Base-by-base conservation (phyloP, 2,113 vertebrate genomes). In the Mohoua ochrocephala region DNA sequence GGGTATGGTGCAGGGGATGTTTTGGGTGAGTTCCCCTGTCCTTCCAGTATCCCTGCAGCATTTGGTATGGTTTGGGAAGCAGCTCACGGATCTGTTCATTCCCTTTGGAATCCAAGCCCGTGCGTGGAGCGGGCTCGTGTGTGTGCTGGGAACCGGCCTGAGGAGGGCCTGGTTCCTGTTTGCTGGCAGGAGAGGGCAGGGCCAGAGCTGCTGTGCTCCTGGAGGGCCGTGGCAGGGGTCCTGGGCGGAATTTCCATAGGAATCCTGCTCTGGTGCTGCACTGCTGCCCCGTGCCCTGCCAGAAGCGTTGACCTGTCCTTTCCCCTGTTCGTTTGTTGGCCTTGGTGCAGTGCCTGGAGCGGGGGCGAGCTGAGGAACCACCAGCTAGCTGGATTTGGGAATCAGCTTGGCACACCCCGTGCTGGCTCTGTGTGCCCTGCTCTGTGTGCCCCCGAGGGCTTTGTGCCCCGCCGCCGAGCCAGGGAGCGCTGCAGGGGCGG, bases 111-210 rank as follows among this genome's bases (percentile, higher is more conserved):
- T 57, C 16, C 5, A 23, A 71, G 61, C 50, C 60, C 19, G 35
- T 0, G 0, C 16, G 0, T 3, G 12, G 21, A 21, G 8, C 19
- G 49, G 52, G 42, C 30, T 18, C 9, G 23, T 26, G 31, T 26
- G 23, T 18, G 31, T n/a, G 54, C 41, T 59, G 59, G 57, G 33
- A 61, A 14, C 4, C 18, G n/a, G 47, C n/a, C 39, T 23, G 18
- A 70, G 52, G 47, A 77, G 42, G 67, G 50, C 5, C 35, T 12
- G 30, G 17, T 13, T 61, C 60, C 45, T 31, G 21, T 71, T 15
- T 65, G 39, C 37, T 54, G 42, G 39, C 59, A 42, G 85, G 42
- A 31, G 44, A 16, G 37, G 60, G 37, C 0, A 1, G 7, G 53
- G 15, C 15, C 35, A n/a, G 63, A 63, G 49, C 31, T 49, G 54